These are phyloP conservation scores for Ceramica pisi DNA, from an alignment of 2,888 invertebrate genomes.

Conservation along the genomic window DNA sequence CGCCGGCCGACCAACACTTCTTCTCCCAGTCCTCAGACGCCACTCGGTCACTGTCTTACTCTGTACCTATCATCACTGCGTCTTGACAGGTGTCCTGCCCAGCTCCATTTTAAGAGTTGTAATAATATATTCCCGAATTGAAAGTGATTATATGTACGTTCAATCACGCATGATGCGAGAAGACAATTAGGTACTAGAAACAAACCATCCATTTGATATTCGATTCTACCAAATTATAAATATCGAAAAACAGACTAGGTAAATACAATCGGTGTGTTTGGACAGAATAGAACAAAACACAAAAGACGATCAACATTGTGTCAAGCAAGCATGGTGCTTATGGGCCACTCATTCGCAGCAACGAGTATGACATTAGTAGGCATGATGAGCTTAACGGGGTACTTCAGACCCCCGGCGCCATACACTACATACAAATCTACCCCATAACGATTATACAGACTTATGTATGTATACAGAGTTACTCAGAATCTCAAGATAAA, in stretches of 20 bases:
- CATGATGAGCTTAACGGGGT: conserved; percentile 10
- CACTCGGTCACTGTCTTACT: too few species aligned
- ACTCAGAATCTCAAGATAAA: conserved; percentile 30
- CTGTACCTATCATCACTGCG: too few species aligned
- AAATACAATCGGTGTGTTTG: too few species aligned
- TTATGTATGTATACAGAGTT: neutral
- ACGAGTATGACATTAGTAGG: conserved; percentile 15
- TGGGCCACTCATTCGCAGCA: conserved; percentile 2
- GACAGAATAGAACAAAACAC: conserved; percentile 10
- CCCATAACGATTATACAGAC: conserved; percentile 16
- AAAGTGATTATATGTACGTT: neutral
- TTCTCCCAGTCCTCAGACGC: too few species aligned
- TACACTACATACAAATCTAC: conserved; percentile 12
- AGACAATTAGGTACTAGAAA: neutral
- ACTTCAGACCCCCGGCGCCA: conserved; percentile 7
- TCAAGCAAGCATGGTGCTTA: neutral
- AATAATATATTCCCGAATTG: neutral
- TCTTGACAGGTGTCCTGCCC: too few species aligned
- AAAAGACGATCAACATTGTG: conserved; percentile 8
- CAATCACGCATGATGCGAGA: neutral
- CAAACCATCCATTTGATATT: neutral
- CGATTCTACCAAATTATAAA: too few species aligned
- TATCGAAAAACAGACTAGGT: neutral
- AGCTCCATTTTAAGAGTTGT: neutral
- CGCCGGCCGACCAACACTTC: too few species aligned